Evolutionary conservation across 92 coral and sea anemone species (phyloP).

Genomic region (Porites divaricata): DNA sequence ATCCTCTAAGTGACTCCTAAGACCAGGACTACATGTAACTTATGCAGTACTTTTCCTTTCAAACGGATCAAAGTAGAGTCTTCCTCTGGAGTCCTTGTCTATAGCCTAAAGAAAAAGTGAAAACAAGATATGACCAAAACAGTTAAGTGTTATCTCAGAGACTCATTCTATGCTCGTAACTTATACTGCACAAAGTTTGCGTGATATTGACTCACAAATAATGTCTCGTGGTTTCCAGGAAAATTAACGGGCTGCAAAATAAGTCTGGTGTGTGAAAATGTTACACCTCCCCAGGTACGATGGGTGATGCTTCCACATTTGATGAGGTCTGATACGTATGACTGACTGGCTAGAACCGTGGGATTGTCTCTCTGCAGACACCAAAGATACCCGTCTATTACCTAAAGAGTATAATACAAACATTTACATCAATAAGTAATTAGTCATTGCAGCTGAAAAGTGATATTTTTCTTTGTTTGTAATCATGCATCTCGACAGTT

Average conservation of each 20-base stretch:
- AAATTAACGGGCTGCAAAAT: constrained; percentile 65
- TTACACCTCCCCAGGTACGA: constrained; percentile 57
- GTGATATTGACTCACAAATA: constrained; percentile 48
- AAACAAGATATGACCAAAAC: no score
- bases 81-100: neutral
- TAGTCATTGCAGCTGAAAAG: neutral
- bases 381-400: constrained; percentile 61
- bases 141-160: no score
- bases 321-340: constrained; percentile 51
- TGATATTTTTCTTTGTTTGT: constrained; percentile 1
- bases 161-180: neutral
- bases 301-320: constrained; percentile 54
- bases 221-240: constrained; percentile 59
- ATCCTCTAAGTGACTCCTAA: constrained; percentile 5
- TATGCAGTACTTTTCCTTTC: constrained; percentile 1
- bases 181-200: neutral
- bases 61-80: neutral
- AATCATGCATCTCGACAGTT: neutral
- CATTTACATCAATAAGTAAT: neutral
- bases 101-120: neutral
- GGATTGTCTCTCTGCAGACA: constrained; percentile 37
- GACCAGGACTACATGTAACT: constrained; percentile 4
- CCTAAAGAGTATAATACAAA: constrained; percentile 30
- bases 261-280: constrained; percentile 46
- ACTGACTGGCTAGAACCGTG: constrained; percentile 51